phyloP scores from a whole-genome alignment of 2,888 invertebrate species.

The Melanophora roralis region DNA sequence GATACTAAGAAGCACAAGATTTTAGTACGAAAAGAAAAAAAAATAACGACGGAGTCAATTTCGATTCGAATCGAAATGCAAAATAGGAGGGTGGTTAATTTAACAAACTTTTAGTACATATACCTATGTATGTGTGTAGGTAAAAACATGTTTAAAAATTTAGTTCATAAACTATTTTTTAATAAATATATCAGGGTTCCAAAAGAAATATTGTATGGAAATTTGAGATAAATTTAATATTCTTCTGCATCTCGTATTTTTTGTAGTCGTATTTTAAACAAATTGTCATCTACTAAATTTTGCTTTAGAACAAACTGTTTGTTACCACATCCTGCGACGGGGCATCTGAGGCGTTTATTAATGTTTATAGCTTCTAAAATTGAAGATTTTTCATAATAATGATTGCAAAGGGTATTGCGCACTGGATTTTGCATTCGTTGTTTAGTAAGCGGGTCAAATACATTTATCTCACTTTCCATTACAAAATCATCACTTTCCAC shows the following conservation, averaged over 20 bases:
- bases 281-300: conserved; percentile 77
- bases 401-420: conserved; percentile 78
- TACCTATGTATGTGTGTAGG: too few relatives aligned
- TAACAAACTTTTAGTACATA: too few relatives aligned
- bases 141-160: too few relatives aligned
- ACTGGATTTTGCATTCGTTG: conserved; percentile 78
- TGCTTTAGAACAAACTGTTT: conserved; percentile 71
- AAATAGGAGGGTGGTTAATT: too few relatives aligned
- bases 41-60: too few relatives aligned
- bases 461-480: conserved; percentile 67
- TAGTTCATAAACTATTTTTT: too few relatives aligned
- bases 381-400: conserved; percentile 78
- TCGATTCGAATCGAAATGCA: too few relatives aligned
- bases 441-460: conserved; percentile 79
- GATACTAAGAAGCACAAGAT: too few relatives aligned
- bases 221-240: not conserved
- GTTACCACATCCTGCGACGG: conserved; percentile 79
- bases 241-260: conserved; percentile 44
- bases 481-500: conserved; percentile 65
- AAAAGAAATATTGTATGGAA: too few relatives aligned
- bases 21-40: too few relatives aligned
- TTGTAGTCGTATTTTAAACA: conserved; percentile 73
- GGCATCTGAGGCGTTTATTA: conserved; percentile 72
- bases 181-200: too few relatives aligned
- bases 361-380: conserved; percentile 77